phyloP scores from a whole-genome alignment of 2,113 vertebrate genomes.

The Alethe diademata region DNA sequence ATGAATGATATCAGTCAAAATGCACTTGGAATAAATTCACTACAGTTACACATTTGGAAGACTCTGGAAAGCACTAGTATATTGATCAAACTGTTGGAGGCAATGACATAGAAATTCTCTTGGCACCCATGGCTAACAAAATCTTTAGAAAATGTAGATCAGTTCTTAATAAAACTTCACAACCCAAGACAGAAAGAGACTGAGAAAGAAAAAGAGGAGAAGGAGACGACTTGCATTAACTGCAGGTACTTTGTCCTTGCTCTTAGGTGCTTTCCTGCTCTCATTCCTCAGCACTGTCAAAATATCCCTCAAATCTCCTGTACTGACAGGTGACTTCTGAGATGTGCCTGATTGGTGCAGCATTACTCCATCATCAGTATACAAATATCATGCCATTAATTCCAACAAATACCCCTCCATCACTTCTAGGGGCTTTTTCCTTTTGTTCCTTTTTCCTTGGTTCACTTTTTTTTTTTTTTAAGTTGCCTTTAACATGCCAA shows the following conservation, averaged over 20 bases:
- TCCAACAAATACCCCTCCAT: neutral
- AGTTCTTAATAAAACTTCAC: neutral
- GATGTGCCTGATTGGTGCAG: neutral
- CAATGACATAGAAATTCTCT: neutral
- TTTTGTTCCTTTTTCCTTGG: neutral
- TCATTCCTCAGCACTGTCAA: neutral
- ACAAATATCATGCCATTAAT: neutral
- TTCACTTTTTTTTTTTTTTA: neutral
- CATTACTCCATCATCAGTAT: fast-evolving
- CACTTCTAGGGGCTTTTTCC: neutral
- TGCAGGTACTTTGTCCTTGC: neutral
- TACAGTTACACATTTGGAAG: neutral
- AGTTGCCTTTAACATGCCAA: neutral
- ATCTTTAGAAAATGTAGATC: neutral
- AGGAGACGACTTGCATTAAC: neutral
- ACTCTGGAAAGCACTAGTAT: neutral
- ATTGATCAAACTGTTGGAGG: neutral
- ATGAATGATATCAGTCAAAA: neutral
- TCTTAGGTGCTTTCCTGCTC: neutral
- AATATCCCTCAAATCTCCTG: neutral
- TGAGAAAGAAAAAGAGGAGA: neutral
- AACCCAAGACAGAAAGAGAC: neutral
- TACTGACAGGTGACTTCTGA: neutral
- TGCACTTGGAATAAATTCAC: neutral
- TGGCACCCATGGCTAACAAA: neutral